phyloP scores from a whole-genome alignment of 2,113 vertebrate genomes.

The Probosciger aterrimus region DNA sequence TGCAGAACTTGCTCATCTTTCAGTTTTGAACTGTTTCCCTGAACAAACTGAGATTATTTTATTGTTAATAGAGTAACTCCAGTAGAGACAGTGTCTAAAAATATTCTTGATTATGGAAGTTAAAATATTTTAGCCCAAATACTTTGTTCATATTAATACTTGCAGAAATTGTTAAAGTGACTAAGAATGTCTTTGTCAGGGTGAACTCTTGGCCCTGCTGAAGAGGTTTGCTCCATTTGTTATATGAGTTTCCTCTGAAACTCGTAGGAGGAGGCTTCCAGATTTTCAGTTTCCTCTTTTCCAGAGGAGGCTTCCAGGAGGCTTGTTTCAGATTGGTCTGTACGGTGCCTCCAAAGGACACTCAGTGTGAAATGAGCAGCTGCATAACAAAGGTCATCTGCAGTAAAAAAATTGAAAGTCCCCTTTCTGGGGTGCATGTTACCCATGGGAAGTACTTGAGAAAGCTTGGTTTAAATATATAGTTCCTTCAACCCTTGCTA shows the following conservation, averaged over 20 bases:
- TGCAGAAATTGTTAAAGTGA: neutral
- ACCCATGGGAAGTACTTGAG: neutral
- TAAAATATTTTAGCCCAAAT: neutral
- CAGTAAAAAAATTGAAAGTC: neutral
- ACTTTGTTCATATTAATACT: neutral
- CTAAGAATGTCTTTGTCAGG: neutral
- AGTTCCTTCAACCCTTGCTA: neutral
- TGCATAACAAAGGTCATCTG: neutral
- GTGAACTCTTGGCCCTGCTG: neutral
- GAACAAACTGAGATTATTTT: neutral
- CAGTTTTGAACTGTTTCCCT: neutral
- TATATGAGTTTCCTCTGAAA: neutral
- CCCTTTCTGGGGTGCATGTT: neutral
- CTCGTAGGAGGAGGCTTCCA: neutral
- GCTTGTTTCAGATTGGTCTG: neutral
- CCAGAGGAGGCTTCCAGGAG: neutral
- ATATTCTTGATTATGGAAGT: neutral
- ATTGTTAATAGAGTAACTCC: neutral
- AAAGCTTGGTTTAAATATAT: neutral
- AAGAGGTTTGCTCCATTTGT: neutral
- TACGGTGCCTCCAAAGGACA: neutral
- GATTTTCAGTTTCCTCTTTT: neutral
- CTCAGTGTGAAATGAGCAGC: neutral
- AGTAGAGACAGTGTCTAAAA: neutral
- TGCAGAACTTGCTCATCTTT: neutral